Evolutionary conservation across 2,113 vertebrate species (phyloP), one percentile per base, ranked within the genome.

Genomic region (Thunnus maccoyii): DNA sequence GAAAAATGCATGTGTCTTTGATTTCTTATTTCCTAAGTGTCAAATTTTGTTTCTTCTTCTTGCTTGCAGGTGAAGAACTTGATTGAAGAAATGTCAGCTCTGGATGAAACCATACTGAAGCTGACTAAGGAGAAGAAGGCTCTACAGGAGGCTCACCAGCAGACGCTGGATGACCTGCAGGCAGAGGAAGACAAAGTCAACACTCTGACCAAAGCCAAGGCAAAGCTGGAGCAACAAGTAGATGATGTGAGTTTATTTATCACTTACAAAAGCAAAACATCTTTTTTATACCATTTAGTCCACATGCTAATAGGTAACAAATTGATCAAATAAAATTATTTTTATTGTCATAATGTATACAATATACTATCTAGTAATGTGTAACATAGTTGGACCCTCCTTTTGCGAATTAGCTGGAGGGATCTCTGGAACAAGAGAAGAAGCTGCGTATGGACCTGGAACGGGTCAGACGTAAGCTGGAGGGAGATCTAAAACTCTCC

Each of bases 371-470:
- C 20, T 61, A 22, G 22, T 22, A 22, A 22, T 22, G 22, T 22
- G 22, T 22, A 13, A 36, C 5, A 36, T 22, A 12, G 16, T 44
- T 51, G 18, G 14, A 66, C 7, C 6, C 16, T 73, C 5, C 30
- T 60, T 3, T 36, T 22, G 1, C 60, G 62, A 75, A 54, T 74
- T 88, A 99, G 98, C 93, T 99, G 91, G 97, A 99, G 90, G 95
- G 97, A n/a, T 97, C 97, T 30, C 93, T 99, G 82, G 98, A 99
- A 71, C 97, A 99, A 92, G 97, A 99, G 84, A 99, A 98, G 94
- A 99, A 98, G 73, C 18, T 98, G 46, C 96, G 97, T 27, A 95
- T 99, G 96, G 98, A 99, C 84, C 94, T 97, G 18, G 98, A 99
- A 85, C 95, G 97, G 73, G 94, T 93, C 64, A 97, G 94, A 80